Evolutionary conservation across 2,113 vertebrate species (phyloP).

Genomic region (Vulpes ferrilata): DNA sequence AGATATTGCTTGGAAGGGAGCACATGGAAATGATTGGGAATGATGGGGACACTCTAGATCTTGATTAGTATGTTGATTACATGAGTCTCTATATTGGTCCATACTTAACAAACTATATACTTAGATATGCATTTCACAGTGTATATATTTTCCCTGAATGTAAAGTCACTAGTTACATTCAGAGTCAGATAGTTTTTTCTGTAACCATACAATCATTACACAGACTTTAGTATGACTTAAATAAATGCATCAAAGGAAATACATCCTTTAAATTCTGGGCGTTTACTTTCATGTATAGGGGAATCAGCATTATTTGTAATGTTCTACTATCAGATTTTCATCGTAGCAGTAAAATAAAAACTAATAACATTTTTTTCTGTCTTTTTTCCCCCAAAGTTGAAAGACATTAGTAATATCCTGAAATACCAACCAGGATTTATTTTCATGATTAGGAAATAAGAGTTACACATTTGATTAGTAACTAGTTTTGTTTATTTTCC

Average conservation of each 20-base stretch:
- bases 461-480: conserved; percentile 50
- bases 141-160: not conserved
- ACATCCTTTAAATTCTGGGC: not conserved
- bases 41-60: not conserved
- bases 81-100: not conserved
- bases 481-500: conserved; percentile 52
- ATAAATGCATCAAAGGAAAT: conserved; percentile 31
- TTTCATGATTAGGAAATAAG: conserved; percentile 57
- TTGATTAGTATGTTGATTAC: not conserved
- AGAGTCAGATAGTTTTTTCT: not conserved
- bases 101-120: not conserved
- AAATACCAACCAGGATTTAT: conserved; percentile 39
- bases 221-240: conserved; percentile 38
- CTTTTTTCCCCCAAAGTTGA: not conserved
- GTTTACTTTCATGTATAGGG: conserved; percentile 35
- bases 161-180: not conserved
- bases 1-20: not conserved
- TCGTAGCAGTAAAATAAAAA: not conserved
- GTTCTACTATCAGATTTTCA: not conserved
- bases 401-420: not conserved
- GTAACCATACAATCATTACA: not conserved
- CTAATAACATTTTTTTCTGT: conserved; percentile 56
- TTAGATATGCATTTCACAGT: not conserved
- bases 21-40: not conserved
- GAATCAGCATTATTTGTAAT: conserved; percentile 54